Percentiles rank a stretch among this genome's conserved stretches.
phyloP scores from a whole-genome alignment of 2,113 vertebrate species.

The Alexandromys fortis region DNA sequence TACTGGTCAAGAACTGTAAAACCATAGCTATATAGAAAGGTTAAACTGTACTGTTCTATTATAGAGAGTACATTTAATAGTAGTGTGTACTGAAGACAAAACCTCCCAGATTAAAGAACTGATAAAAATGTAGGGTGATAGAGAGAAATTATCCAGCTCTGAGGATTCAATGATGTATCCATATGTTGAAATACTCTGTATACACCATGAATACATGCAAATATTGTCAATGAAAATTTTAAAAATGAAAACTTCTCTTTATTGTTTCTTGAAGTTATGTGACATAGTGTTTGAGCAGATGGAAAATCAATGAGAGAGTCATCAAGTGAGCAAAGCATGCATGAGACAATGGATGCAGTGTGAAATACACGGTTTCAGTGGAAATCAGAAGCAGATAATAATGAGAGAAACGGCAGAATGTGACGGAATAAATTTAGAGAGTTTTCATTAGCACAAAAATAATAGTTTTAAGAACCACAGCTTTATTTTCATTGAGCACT shows the following conservation, averaged over 20 bases:
- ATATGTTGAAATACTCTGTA: neutral
- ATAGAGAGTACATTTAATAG: neutral
- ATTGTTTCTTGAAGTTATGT: conserved; percentile 22
- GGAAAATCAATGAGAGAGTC: conserved; percentile 2
- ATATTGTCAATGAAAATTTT: neutral
- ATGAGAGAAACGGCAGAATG: neutral
- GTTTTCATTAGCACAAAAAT: neutral
- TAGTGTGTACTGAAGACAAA: neutral
- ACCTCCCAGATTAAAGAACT: neutral
- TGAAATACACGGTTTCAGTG: conserved; percentile 19
- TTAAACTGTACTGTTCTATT: neutral
- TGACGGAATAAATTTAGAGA: neutral
- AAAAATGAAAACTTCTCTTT: neutral
- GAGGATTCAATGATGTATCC: neutral
- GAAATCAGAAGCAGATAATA: conserved; percentile 41
- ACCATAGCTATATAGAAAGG: neutral
- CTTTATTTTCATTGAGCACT: conserved; percentile 31
- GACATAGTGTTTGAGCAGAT: neutral
- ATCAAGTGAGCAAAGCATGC: conserved; percentile 30
- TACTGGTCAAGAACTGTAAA: neutral
- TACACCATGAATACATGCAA: neutral
- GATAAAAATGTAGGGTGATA: neutral
- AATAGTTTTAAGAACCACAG: neutral
- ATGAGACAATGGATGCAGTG: neutral
- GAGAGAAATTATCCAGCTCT: neutral